A percentile compares a stretch with the other conserved stretches of the same genome.
phyloP scores from a whole-genome alignment of 2,113 vertebrate species.

The Petromus typicus region DNA sequence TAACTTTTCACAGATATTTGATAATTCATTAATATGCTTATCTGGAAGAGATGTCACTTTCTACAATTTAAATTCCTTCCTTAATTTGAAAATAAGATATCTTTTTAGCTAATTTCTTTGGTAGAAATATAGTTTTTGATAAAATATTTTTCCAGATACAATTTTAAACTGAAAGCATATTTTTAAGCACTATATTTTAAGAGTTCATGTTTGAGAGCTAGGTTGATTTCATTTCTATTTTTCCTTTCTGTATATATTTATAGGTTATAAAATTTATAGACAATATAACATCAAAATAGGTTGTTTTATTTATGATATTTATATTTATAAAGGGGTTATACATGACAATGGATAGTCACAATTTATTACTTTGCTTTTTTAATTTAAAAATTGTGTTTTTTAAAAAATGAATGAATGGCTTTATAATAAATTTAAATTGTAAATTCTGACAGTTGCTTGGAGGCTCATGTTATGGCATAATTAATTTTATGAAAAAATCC shows the following conservation, averaged over 20 bases:
- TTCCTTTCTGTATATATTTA: conserved; percentile 10
- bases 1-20: conserved; percentile 26
- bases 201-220: conserved; percentile 31
- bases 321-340: conserved; percentile 28
- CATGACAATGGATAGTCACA: neutral
- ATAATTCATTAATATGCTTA: conserved; percentile 42
- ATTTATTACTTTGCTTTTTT: conserved; percentile 57
- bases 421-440: conserved; percentile 56
- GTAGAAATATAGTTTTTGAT: conserved; percentile 62
- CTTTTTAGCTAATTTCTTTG: conserved; percentile 48
- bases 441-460: conserved; percentile 57
- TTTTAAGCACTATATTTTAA: conserved; percentile 43
- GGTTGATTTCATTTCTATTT: conserved; percentile 32
- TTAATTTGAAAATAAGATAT: conserved; percentile 61
- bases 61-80: conserved; percentile 59
- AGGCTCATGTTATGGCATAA: conserved; percentile 38
- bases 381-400: conserved; percentile 22
- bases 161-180: conserved; percentile 62
- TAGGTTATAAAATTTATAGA: conserved; percentile 37
- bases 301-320: conserved; percentile 58
- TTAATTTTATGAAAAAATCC: conserved; percentile 41
- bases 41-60: conserved; percentile 19
- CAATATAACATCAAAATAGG: conserved; percentile 42
- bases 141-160: conserved; percentile 61
- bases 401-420: neutral